phyloP scores from a whole-genome alignment of 2,113 vertebrate species.

The Seriola rivoliana region DNA sequence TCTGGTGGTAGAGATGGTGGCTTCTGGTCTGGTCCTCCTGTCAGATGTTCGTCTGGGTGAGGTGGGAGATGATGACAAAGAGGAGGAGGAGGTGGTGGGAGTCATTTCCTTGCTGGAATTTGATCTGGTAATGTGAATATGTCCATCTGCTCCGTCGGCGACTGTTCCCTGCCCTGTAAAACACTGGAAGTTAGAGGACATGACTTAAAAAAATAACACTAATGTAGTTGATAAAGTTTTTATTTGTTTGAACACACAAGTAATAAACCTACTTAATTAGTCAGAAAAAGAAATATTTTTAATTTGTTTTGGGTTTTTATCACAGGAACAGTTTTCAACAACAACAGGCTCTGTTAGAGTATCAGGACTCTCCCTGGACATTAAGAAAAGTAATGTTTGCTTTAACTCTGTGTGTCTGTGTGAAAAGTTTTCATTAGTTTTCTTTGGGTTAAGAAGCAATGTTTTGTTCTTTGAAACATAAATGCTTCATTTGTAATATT shows the following conservation, averaged over 20 bases:
- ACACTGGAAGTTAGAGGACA: conserved; percentile 78
- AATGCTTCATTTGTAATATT: no score
- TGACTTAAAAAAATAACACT: conserved; percentile 60
- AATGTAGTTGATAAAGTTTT: background rate
- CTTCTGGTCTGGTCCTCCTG: conserved; percentile 51
- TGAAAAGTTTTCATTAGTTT: no score
- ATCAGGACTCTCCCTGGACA: no score
- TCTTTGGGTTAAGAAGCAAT: no score
- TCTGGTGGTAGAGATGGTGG: conserved; percentile 29
- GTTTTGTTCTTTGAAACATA: no score
- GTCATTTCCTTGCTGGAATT: conserved; percentile 49
- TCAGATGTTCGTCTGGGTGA: conserved; percentile 53
- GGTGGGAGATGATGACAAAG: conserved; percentile 37
- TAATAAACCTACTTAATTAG: background rate
- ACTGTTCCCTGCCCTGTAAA: conserved; percentile 75
- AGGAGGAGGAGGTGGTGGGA: conserved; percentile 49
- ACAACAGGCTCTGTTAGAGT: no score
- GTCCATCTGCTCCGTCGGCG: conserved; percentile 31
- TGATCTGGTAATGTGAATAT: conserved; percentile 34
- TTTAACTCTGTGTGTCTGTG: no score
- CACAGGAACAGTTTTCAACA: no score
- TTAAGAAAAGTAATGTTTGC: no score
- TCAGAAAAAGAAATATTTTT: background rate
- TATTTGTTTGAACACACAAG: background rate
- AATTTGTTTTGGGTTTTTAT: no score